Evolutionary conservation across 2,113 vertebrate genomes (phyloP).

Genomic region (Sebastes fasciatus): DNA sequence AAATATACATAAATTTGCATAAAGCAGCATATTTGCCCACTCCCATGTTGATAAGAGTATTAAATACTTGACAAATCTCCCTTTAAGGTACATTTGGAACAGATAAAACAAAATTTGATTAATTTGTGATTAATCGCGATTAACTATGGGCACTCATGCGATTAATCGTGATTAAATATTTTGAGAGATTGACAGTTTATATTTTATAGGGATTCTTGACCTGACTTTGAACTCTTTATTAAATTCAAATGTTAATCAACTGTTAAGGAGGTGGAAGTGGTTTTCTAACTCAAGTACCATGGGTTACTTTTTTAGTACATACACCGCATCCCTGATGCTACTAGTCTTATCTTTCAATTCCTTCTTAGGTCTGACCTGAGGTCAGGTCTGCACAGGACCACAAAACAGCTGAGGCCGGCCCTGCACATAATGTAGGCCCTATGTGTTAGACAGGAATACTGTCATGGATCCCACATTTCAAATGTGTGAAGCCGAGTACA

Average conservation of each 20-base stretch:
- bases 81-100: too few species aligned
- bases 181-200: too few species aligned
- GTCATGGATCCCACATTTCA: too few species aligned
- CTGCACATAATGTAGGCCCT: neutral
- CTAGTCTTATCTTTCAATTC: conserved; percentile 4
- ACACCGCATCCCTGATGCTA: neutral
- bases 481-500: too few species aligned
- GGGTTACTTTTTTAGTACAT: neutral
- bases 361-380: neutral
- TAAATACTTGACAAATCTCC: too few species aligned
- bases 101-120: too few species aligned
- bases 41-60: too few species aligned
- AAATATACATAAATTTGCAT: too few species aligned
- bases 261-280: neutral
- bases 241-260: neutral
- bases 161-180: too few species aligned
- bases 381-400: neutral
- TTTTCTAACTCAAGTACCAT: neutral
- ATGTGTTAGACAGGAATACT: neutral
- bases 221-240: neutral
- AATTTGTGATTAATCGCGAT: too few species aligned
- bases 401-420: neutral
- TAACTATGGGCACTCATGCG: too few species aligned
- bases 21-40: too few species aligned
- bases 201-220: neutral